Evolutionary conservation across 2,888 invertebrate species (phyloP), one percentile per base, ranked within the genome.

Genomic region (Tachina grossa): DNA sequence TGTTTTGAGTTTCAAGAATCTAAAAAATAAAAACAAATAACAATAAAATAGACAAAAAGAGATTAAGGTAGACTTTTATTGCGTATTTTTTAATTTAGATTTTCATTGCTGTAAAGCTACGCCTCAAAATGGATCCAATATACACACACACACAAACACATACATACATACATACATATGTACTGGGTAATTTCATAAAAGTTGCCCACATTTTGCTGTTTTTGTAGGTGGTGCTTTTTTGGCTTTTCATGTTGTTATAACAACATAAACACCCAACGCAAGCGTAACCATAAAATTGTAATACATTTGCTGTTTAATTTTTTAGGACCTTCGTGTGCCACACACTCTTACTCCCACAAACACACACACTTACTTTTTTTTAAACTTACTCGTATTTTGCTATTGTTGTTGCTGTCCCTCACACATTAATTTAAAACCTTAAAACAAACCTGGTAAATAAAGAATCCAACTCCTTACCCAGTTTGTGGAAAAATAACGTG

Each of bases 181-280:
- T 45, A 22, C 51, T 41, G n/a, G 19, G 49, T 5, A 57, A 41
- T 22, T 53, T 75, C 45, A 65, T 14, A 66, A 39, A 55, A 14
- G 14, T 39, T 49, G 47, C 5, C 8, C 13, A 9, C 16, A 11
- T 55, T 11, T 10, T 45, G 16, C 9, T 68, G 53, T 51, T 39
- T 1, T 61, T 71, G 41, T 63, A 57, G 41, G 49, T 63, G n/a
- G 19, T 77, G 49, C 43, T 68, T 51, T 75, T 82, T 63, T 78
- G 31, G 68, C n/a, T 74, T 75, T 81, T 47, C 51, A 22, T 80
- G 77, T 80, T 80, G 71, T 84, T 81, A 84, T 84, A 81, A 74
- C 78, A 75, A 79, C 71, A 71, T 47, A 57, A 65, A 63, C 63
- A 71, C 11, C 55, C 72, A 47, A 79, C 65, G 65, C 69, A 9